Base-by-base conservation (phyloP, 2,888 invertebrate genomes). In the Leucozona laternaria region DNA sequence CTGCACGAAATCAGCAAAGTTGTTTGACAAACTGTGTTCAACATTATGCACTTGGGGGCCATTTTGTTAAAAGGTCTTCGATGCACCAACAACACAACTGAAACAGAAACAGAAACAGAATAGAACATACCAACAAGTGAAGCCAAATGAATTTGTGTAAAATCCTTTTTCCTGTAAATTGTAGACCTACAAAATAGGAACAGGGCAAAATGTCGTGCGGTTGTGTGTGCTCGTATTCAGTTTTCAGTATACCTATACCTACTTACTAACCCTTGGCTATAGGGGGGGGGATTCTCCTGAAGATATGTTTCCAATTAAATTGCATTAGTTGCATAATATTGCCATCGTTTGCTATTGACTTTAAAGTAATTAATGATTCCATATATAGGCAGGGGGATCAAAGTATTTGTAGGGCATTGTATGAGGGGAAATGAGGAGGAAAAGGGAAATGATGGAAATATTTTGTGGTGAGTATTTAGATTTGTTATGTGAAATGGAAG, bases 281-380 rank as follows among this genome's bases (percentile, higher is more conserved):
- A 7, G 64, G 75, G 31, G 13, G 13, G 64, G 75, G 31, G 31
- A 25, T 31, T 15, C 50, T 28, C 34, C 55, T 28, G 66, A 55
- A 57, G 50, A 37, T 62, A 68, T 70, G 62, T 70, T 70, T 53
- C 43, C 60, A 73, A 79, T 83, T 62, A 68, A 15, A 50, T 64
- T 64, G 62, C 25, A 75, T 75, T 50, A 48, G 62, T 75, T 64
- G 64, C 70, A 64, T 48, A 20, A 64, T 50, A 64, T 70, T 75
- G 79, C 31, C 37, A 55, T 57, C 55, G 68, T 28, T 57, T 75
- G 48, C 15, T 50, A 55, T 62, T 55, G 68, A 68, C 53, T 68
- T 53, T 37, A 13, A 57, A 71, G 79, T 64, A 79, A 70, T 75
- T 70, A 83, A 82, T 82, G 79, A 62, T 68, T 60, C 55, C 43